Conservation (phyloP, 2,797 vertebrate genomes). For the Xenopus petersii region DNA sequence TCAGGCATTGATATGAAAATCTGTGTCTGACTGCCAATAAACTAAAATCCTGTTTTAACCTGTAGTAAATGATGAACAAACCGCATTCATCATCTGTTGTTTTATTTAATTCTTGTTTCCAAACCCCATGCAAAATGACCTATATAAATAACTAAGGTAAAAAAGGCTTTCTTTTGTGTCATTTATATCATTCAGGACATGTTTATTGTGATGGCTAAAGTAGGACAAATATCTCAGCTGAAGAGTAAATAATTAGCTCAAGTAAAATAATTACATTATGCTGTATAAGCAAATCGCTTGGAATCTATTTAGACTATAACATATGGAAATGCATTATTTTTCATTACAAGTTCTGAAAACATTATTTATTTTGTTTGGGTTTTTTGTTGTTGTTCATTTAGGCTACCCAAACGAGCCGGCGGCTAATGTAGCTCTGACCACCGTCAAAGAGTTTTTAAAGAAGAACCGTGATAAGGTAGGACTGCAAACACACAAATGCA, state of each 20-base stretch:
- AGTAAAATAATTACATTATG: conserved; percentile 34
- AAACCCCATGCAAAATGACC: conserved; percentile 17
- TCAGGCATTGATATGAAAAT: too few relatives aligned
- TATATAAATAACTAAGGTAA: conserved; percentile 34
- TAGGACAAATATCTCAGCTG: conserved; percentile 27
- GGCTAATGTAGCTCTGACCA: conserved; percentile 85
- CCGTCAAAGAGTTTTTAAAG: conserved; percentile 84
- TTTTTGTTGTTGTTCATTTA: conserved; percentile 55
- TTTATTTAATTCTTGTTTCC: neutral
- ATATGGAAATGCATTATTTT: conserved; percentile 24
- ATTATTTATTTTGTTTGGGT: conserved; percentile 19
- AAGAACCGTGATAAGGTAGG: conserved; percentile 87
- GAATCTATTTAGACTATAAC: conserved; percentile 5
- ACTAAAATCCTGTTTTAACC: too few relatives aligned
- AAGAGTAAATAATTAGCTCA: conserved; percentile 15
- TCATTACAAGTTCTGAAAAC: conserved; percentile 9
- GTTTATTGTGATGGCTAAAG: conserved; percentile 17
- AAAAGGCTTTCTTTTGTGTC: conserved; percentile 21
- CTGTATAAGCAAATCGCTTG: conserved; percentile 19
- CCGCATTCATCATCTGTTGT: conserved; percentile 28
- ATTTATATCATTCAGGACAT: conserved; percentile 30
- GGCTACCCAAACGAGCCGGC: conserved; percentile 97
- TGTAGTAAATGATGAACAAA: too few relatives aligned
- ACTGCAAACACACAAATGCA: neutral
- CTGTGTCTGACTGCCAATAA: too few relatives aligned